Percentiles rank a stretch among this genome's conserved stretches.
These are phyloP conservation scores for Corvus hawaiiensis DNA, from an alignment of 2,113 vertebrate species.

Conservation along the genomic window DNA sequence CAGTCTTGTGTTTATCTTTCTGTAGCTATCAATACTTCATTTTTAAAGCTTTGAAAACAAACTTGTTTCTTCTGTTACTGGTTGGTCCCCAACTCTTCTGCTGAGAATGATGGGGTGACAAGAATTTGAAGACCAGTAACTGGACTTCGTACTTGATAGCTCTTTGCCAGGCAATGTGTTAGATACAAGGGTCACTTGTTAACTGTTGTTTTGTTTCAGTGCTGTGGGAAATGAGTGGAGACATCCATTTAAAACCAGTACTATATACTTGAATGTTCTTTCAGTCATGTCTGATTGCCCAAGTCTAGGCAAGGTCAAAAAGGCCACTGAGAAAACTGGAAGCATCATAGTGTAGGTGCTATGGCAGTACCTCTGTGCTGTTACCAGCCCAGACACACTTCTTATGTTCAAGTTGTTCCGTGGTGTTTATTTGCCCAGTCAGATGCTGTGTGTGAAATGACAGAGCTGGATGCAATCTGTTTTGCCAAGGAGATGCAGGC, in stretches of 20 bases:
- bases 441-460: conserved; percentile 75
- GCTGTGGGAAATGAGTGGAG: background rate
- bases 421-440: conserved; percentile 69
- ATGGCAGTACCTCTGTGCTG: background rate
- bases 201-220: background rate
- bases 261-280: background rate
- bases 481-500: conserved; percentile 83
- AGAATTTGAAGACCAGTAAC: background rate
- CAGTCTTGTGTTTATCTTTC: background rate
- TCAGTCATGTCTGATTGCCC: background rate
- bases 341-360: background rate
- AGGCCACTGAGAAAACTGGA: background rate
- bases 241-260: background rate
- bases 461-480: conserved; percentile 80
- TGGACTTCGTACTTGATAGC: background rate
- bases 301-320: background rate
- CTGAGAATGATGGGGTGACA: background rate
- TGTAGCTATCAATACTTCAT: background rate
- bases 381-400: background rate
- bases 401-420: background rate
- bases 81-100: background rate
- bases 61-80: background rate
- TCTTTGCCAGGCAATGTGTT: background rate
- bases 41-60: conserved; percentile 12
- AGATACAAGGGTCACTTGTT: background rate